These are phyloP conservation scores for Crossaster papposus DNA, from an alignment of 53 echinoderm and acorn worm species.

Conservation along the genomic window DNA sequence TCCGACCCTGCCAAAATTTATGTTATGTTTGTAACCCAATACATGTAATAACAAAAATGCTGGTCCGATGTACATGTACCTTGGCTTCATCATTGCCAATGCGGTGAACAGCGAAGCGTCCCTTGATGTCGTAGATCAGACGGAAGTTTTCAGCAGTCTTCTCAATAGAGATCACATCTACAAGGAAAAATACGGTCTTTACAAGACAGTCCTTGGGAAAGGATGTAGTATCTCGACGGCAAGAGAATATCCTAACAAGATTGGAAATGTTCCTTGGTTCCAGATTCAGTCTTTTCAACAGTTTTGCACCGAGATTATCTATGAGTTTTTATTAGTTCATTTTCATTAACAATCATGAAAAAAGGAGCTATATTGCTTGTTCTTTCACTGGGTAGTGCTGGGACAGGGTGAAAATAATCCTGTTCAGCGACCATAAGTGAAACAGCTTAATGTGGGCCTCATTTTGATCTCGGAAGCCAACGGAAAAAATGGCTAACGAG, in stretches of 20 bases:
- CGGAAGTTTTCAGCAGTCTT: slow-evolving; percentile 97
- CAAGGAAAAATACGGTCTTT: no score
- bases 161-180: slow-evolving; percentile 98
- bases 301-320: no score
- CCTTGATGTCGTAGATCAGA: slow-evolving; percentile 96
- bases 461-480: slow-evolving; percentile 71
- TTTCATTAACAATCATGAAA: background rate
- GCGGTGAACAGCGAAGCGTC: slow-evolving; percentile 92
- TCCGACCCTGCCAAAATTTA: no score
- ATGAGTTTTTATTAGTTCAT: no score
- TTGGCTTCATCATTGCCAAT: slow-evolving; percentile 93
- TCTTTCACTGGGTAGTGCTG: slow-evolving; percentile 90
- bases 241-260: no score
- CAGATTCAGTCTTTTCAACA: no score
- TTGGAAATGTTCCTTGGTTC: no score
- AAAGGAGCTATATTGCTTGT: slow-evolving; percentile 29
- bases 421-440: slow-evolving; percentile 81
- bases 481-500: slow-evolving; percentile 44
- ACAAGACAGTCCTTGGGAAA: no score
- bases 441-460: slow-evolving; percentile 75
- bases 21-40: no score
- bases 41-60: background rate
- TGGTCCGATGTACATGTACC: slow-evolving; percentile 51
- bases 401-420: slow-evolving; percentile 48
- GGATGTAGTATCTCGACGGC: no score